Percentiles rank a stretch among this genome's conserved stretches.
Conservation (phyloP, 1,140 invertebrate species). For the Augochlora pura region DNA sequence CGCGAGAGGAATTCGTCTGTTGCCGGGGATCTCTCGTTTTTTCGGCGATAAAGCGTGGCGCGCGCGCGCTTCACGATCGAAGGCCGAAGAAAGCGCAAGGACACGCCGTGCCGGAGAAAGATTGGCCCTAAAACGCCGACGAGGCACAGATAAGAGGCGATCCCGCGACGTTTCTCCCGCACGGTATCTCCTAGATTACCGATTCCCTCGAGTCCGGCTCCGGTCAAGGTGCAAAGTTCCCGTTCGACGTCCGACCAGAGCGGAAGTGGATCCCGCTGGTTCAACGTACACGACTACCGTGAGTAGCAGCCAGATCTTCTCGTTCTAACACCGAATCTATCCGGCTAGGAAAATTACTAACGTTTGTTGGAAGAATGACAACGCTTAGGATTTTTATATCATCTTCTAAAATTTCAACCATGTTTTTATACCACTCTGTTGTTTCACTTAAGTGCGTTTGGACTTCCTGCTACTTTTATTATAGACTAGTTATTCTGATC, state of each 20-base stretch:
- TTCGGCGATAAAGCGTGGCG: slow-evolving; percentile 36
- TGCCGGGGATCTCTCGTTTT: slow-evolving; percentile 14
- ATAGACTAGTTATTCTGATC: no score
- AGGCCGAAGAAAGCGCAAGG: slow-evolving; percentile 25
- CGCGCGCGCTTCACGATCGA: slow-evolving; percentile 8
- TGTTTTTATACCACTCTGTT: no score
- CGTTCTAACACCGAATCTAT: no score
- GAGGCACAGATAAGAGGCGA: slow-evolving; percentile 62
- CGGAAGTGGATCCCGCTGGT: neutral
- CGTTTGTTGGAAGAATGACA: no score
- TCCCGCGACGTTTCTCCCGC: slow-evolving; percentile 50
- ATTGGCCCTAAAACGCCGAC: slow-evolving; percentile 59
- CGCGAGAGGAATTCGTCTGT: neutral
- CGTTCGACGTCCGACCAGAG: neutral
- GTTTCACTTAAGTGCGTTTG: no score
- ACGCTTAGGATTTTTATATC: no score
- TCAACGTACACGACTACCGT: neutral
- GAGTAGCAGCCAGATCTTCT: neutral
- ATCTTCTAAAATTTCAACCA: no score
- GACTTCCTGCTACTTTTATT: no score
- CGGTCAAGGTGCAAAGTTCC: slow-evolving; percentile 15
- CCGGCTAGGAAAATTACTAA: no score
- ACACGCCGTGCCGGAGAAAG: slow-evolving; percentile 21
- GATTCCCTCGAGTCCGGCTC: neutral
- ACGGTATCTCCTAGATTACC: slow-evolving; percentile 28